Base-by-base conservation (phyloP, 2,888 invertebrate genomes). In the Nasonovia ribisnigri region DNA sequence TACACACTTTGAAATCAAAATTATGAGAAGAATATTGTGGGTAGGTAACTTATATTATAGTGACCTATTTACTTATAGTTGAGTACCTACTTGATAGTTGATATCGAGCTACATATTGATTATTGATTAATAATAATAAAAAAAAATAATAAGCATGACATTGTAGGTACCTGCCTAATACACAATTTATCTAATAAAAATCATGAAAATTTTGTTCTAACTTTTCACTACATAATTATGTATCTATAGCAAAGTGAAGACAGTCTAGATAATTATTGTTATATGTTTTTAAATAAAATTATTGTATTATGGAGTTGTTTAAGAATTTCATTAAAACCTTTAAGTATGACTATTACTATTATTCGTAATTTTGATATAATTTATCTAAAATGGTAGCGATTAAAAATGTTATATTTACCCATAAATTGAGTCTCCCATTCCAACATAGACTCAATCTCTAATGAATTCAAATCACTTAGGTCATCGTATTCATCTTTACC, bases 361-460 rank as follows among this genome's bases (percentile, higher is more conserved):
- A 77, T 36, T 26, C 20, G 42, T 11, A 2, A 36, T 77, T 77
- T 36, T 20, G 36, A 36, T 77, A 36, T 20, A 77, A 77, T 36
- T 77, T 77, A 77, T 36, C 8, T 77, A 36, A 36, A 77, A 36
- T 77, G 77, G 20, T 77, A 77, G 20, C 3, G 20, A 77, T 20
- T 36, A 77, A 36, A 77, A 77, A 91, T 42, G 54, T 36, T 36
- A 3, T 54, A 94, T 94, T 95, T 96, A 98, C 99, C 99, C 97
- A 97, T 98, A 96, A 99, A 99, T 96, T 99, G 99, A 96, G 98
- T 98, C 96, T 99, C 99, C 99, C 99, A 99, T 96, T 99, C 99
- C 95, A 97, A 97, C 16, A 99, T 98, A 46, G 98, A 98, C 95
- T 99, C 99, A 98, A 99, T 99, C 96, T 99, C 98, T 96, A 98